Conservation (phyloP, 2,113 vertebrate genomes). For the Poeciliopsis occidentalis region DNA sequence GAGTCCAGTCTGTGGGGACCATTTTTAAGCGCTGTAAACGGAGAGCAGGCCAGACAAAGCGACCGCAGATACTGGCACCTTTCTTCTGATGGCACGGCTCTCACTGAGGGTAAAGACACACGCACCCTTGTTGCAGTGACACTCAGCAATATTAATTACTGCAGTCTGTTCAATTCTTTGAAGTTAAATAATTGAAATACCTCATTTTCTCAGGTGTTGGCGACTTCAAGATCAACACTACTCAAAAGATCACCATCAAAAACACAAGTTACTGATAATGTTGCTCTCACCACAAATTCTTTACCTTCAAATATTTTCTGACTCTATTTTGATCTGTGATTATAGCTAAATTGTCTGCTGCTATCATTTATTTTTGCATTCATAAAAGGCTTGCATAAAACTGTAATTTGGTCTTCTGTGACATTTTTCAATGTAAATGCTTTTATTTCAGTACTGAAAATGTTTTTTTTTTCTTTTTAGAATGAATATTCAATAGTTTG, state of each 20-base stretch:
- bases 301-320: background rate
- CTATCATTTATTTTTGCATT: conserved; percentile 1
- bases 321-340: conserved; percentile 26
- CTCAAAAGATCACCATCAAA: conserved; percentile 83
- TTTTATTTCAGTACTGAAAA: background rate
- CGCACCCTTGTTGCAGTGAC: background rate
- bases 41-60: conserved; percentile 72
- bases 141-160: background rate
- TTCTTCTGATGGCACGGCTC: conserved; percentile 59
- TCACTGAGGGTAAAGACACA: conserved; percentile 83
- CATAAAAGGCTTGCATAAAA: background rate
- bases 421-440: background rate
- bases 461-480: background rate
- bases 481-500: background rate
- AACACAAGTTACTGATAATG: conserved; percentile 72
- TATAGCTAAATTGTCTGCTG: conserved; percentile 7
- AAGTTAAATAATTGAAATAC: background rate
- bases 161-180: background rate
- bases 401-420: conserved; percentile 13
- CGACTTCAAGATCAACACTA: conserved; percentile 81
- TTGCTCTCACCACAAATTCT: background rate
- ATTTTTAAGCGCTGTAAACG: conserved; percentile 84
- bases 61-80: conserved; percentile 88
- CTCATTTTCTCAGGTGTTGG: conserved; percentile 79
- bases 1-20: conserved; percentile 85